Conservation (phyloP, 2,888 invertebrate species). For the Timandra comae region DNA sequence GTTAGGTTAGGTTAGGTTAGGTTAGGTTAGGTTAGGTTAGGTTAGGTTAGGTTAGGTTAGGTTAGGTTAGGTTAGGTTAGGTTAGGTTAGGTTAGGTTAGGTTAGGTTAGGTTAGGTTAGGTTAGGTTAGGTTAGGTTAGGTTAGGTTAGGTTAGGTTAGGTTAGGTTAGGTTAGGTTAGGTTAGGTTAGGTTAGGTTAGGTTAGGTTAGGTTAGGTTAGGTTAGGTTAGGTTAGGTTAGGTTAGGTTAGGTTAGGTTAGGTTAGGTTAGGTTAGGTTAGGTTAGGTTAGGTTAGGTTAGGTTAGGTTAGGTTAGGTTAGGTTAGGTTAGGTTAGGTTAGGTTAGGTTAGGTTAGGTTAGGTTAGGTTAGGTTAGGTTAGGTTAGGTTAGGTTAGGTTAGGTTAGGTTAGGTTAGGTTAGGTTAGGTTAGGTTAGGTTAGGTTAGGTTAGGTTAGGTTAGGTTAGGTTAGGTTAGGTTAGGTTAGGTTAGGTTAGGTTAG, state of each 20-base stretch:
- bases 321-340: conserved; percentile 12
- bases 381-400: too few species aligned
- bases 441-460: too few species aligned
- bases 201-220: conserved; percentile 11
- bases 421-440: too few species aligned
- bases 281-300: conserved; percentile 15
- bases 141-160: conserved; percentile 10
- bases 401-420: too few species aligned
- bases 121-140: conserved; percentile 8
- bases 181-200: conserved; percentile 11
- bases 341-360: conserved; percentile 12
- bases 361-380: too few species aligned
- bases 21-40: conserved; percentile 5
- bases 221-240: conserved; percentile 15
- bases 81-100: conserved; percentile 9
- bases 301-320: conserved; percentile 19
- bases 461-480: too few species aligned
- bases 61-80: conserved; percentile 5
- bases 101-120: conserved; percentile 12
- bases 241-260: conserved; percentile 12
- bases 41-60: conserved; percentile 4
- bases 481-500: too few species aligned
- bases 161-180: conserved; percentile 11
- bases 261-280: conserved; percentile 14
- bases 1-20: conserved; percentile 4